Evolutionary conservation across 2,888 invertebrate species (phyloP).

Genomic region (Tenthredo livida): DNA sequence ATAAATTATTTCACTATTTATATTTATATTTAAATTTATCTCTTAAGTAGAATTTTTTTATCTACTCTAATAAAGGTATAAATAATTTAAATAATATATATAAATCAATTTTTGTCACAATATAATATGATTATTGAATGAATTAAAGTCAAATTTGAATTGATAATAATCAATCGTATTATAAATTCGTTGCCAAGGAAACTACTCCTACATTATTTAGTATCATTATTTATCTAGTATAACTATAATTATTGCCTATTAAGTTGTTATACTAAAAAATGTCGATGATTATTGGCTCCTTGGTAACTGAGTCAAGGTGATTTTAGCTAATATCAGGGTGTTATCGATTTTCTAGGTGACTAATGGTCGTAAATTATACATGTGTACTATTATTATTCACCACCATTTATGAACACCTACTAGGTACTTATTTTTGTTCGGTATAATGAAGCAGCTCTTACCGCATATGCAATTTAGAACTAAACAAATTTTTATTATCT

Average conservation of each 20-base stretch:
- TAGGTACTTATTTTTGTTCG: neutral
- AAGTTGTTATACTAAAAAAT: neutral
- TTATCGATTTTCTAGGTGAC: conserved; percentile 32
- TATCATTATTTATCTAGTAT: neutral
- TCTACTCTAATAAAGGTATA: conserved; percentile 6
- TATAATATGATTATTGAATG: neutral
- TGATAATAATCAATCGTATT: neutral
- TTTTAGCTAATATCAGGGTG: conserved; percentile 9
- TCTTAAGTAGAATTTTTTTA: conserved; percentile 12
- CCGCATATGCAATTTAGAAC: neutral
- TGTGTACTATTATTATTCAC: conserved; percentile 18
- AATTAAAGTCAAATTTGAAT: conserved; percentile 22
- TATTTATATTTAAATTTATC: conserved; percentile 37
- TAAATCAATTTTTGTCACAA: neutral
- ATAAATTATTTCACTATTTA: conserved; percentile 44
- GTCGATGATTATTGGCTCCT: neutral
- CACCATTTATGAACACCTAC: neutral
- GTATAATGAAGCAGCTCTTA: neutral
- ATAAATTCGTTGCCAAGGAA: neutral
- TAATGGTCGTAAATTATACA: conserved; percentile 33
- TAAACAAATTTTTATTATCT: neutral
- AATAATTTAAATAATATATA: neutral
- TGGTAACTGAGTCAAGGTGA: conserved; percentile 35
- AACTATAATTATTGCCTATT: neutral
- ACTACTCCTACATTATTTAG: neutral